phyloP scores from a whole-genome alignment of 2,113 vertebrate genomes.

The Colaptes auratus region DNA sequence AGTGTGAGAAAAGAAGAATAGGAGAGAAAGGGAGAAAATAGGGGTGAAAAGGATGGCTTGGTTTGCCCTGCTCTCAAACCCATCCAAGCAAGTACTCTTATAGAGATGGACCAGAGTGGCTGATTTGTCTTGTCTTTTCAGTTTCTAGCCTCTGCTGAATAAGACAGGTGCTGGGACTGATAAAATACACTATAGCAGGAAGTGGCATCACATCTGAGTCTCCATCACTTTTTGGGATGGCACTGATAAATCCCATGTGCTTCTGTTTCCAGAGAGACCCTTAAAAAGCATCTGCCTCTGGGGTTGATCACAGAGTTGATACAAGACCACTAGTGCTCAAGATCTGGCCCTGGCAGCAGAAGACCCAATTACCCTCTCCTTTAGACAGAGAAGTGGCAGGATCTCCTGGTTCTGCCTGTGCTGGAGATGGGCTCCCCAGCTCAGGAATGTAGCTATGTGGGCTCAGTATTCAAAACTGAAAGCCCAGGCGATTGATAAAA shows the following conservation, averaged over 20 bases:
- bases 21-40: background rate
- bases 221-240: background rate
- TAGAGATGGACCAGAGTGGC: background rate
- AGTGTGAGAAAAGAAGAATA: background rate
- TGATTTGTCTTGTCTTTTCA: background rate
- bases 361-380: fast-evolving
- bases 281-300: background rate
- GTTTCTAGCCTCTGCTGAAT: background rate
- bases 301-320: background rate
- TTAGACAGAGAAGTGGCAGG: background rate
- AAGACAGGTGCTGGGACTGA: background rate
- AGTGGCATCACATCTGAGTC: background rate
- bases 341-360: background rate
- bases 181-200: background rate
- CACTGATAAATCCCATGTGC: background rate
- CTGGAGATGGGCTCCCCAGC: background rate
- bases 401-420: background rate
- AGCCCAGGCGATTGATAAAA: background rate
- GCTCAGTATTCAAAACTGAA: conserved; percentile 43
- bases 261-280: background rate
- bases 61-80: background rate
- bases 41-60: background rate
- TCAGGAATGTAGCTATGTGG: background rate
- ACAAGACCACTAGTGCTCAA: background rate
- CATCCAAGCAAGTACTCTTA: background rate